Evolutionary conservation across 2,113 vertebrate genomes (phyloP).

Genomic region (Orcinus orca): DNA sequence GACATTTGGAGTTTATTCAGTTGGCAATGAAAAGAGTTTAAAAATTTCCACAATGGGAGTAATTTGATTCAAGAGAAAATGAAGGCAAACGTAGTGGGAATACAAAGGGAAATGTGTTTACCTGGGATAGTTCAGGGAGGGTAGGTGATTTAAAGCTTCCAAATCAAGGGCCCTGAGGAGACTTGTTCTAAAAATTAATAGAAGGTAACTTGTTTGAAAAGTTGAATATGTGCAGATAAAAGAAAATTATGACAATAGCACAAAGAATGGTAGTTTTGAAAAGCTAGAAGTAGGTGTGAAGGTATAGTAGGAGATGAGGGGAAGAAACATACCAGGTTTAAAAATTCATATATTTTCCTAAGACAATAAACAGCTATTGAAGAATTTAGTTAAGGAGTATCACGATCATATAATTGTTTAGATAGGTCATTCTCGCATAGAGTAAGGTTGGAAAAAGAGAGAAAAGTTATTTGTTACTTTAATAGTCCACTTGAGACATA

Average conservation of each 20-base stretch:
- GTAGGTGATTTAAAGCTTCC: neutral
- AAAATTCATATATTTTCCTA: neutral
- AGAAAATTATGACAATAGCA: neutral
- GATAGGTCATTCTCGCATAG: neutral
- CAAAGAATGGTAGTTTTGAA: neutral
- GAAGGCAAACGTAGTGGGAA: neutral
- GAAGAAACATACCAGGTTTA: neutral
- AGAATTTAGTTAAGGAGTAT: neutral
- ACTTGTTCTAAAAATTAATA: neutral
- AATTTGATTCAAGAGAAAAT: neutral
- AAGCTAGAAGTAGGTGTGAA: neutral
- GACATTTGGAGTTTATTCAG: neutral
- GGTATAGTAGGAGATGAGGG: rapidly evolving
- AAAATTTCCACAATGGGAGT: neutral
- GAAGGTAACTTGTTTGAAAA: neutral
- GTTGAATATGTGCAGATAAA: neutral
- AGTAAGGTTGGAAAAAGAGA: neutral
- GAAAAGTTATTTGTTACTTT: neutral
- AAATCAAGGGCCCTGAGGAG: neutral
- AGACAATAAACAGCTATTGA: neutral
- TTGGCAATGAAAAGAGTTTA: neutral
- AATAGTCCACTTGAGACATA: neutral
- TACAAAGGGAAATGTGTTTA: neutral
- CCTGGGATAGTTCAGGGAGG: rapidly evolving
- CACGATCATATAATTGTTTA: neutral